Conservation (phyloP, 2,113 vertebrate genomes). For the Pardalotus punctatus region DNA sequence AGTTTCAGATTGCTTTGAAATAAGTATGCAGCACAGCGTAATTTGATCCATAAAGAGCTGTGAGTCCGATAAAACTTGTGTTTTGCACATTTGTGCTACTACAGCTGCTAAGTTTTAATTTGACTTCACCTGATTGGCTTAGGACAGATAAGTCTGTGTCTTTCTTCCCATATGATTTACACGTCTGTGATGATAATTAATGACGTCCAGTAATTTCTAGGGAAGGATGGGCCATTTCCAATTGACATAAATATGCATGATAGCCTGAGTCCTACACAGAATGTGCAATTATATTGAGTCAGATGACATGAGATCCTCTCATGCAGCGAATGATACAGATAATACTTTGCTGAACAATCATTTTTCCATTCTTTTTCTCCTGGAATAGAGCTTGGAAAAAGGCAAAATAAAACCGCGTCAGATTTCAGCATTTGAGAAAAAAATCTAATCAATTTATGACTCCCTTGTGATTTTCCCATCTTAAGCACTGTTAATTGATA, state of each 20-base stretch:
- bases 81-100: not conserved
- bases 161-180: not conserved
- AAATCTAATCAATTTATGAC: not conserved
- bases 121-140: not conserved
- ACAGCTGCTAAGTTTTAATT: not conserved
- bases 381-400: not conserved
- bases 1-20: conserved; percentile 58
- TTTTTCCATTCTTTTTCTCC: not conserved
- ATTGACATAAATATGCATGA: not conserved
- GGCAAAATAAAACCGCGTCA: not conserved
- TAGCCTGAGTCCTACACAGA: not conserved
- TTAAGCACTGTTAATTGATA: not conserved
- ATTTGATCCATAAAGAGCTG: not conserved
- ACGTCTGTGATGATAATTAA: not conserved
- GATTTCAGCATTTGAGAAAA: not conserved
- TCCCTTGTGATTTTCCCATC: not conserved
- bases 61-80: not conserved
- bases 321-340: not conserved
- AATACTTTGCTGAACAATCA: not conserved
- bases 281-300: not conserved
- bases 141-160: not conserved
- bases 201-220: not conserved
- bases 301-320: not conserved
- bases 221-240: not conserved
- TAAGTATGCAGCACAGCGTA: not conserved